Evolutionary conservation across 2,797 vertebrate genomes (phyloP).

Genomic region (Lophotriccus pileatus): DNA sequence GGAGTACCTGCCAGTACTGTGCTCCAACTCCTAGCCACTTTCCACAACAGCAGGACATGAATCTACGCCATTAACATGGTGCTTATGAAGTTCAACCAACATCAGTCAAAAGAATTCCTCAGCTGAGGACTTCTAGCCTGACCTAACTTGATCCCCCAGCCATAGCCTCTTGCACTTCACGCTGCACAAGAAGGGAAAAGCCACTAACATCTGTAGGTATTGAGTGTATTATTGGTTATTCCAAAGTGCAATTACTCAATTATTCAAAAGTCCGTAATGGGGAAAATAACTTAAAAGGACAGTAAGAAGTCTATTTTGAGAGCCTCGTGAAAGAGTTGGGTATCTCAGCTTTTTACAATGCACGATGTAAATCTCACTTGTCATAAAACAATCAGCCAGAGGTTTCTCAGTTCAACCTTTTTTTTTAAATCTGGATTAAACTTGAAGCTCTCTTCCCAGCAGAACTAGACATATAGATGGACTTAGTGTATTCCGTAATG

Average conservation of each 20-base stretch:
- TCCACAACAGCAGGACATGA: background rate
- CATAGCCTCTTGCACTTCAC: background rate
- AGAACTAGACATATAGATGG: background rate
- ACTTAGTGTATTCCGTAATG: background rate
- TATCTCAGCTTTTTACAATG: background rate
- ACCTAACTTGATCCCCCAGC: background rate
- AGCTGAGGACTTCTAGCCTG: background rate
- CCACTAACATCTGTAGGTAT: background rate
- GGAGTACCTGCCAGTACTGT: background rate
- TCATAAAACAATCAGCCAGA: background rate
- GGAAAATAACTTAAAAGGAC: background rate
- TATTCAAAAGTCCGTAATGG: background rate
- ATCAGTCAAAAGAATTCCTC: background rate
- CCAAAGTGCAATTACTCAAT: background rate
- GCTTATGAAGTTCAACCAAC: background rate
- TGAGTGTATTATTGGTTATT: background rate
- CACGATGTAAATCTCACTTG: background rate
- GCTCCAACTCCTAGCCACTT: background rate
- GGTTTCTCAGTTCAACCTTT: background rate
- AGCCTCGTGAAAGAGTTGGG: background rate
- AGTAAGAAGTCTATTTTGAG: background rate
- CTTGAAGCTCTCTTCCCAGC: background rate
- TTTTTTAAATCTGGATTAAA: background rate
- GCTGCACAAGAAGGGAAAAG: background rate
- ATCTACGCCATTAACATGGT: rapidly evolving